Conservation (phyloP, 2,113 vertebrate genomes). For the Vicugna pacos region DNA sequence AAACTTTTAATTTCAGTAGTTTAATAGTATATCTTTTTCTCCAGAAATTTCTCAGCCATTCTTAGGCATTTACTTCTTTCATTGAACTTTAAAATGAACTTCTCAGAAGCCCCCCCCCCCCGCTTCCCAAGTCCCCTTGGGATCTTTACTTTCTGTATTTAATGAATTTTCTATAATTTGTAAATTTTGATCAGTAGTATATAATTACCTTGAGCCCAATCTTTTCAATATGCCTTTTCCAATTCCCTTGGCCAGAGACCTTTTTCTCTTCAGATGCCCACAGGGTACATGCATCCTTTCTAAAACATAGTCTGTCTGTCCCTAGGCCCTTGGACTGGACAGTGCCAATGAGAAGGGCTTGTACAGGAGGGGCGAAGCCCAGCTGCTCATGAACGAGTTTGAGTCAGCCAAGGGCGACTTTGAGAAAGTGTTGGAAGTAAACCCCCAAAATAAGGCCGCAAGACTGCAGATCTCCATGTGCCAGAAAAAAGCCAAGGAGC, state of each 20-base stretch:
- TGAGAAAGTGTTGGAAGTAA: constrained; percentile 93
- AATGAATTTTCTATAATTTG: background rate
- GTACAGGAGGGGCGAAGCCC: constrained; percentile 94
- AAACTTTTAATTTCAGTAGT: background rate
- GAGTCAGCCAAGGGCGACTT: constrained; percentile 94
- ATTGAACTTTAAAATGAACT: constrained; percentile 12
- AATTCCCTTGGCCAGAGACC: background rate
- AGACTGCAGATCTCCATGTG: constrained; percentile 92
- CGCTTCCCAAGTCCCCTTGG: background rate
- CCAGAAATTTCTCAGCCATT: background rate
- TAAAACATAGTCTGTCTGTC: constrained; percentile 64
- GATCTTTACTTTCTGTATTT: background rate
- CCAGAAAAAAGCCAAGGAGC: constrained; percentile 94
- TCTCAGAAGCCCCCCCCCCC: background rate
- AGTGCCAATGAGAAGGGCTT: constrained; percentile 95
- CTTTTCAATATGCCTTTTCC: background rate
- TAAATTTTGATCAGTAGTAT: background rate
- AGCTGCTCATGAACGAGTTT: constrained; percentile 94
- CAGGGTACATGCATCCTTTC: background rate
- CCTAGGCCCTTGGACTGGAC: constrained; percentile 94
- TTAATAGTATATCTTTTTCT: background rate
- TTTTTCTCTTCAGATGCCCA: background rate
- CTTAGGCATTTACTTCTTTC: background rate
- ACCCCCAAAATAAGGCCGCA: constrained; percentile 94
- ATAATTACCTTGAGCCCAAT: background rate